Conservation (phyloP, 1,140 invertebrate genomes). For the Leptinotarsa lineolata region DNA sequence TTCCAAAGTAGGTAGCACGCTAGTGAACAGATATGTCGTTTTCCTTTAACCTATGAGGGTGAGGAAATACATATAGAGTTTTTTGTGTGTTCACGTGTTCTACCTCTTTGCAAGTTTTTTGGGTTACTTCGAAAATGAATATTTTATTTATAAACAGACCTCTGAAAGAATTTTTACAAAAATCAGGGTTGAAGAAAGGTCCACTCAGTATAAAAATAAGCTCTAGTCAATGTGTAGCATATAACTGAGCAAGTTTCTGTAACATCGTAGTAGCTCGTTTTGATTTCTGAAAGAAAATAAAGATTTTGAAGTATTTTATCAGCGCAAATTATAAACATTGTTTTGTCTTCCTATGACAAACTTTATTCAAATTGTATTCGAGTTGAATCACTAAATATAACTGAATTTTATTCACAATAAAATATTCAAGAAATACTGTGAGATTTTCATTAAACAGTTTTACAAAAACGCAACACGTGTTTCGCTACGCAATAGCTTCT, state of each 20-base stretch:
- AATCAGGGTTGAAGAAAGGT: constrained; percentile 39
- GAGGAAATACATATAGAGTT: constrained; percentile 31
- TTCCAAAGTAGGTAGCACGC: constrained; percentile 44
- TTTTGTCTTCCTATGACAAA: too few relatives aligned
- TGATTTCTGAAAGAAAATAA: constrained; percentile 3
- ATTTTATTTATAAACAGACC: constrained; percentile 29
- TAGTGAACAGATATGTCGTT: constrained; percentile 44
- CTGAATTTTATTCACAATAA: too few relatives aligned
- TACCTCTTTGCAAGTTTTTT: constrained; percentile 32
- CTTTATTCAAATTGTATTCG: too few relatives aligned
- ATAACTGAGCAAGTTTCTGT: constrained; percentile 9
- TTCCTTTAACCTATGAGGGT: constrained; percentile 55
- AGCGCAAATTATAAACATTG: too few relatives aligned
- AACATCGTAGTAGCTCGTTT: constrained; percentile 24
- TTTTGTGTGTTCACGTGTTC: constrained; percentile 27
- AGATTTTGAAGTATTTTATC: neutral
- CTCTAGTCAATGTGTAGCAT: constrained; percentile 15
- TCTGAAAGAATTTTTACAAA: constrained; percentile 30
- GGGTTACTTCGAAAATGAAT: constrained; percentile 18
- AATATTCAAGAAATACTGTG: too few relatives aligned
- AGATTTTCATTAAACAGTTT: too few relatives aligned
- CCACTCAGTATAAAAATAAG: constrained; percentile 36
- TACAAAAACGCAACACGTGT: too few relatives aligned
- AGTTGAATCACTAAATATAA: too few relatives aligned
- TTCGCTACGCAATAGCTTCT: too few relatives aligned